Percentiles rank a stretch among this genome's conserved stretches.
These are phyloP conservation scores for Oscheius sp. DNA, from an alignment of 2,888 invertebrate genomes.

Conservation along the genomic window DNA sequence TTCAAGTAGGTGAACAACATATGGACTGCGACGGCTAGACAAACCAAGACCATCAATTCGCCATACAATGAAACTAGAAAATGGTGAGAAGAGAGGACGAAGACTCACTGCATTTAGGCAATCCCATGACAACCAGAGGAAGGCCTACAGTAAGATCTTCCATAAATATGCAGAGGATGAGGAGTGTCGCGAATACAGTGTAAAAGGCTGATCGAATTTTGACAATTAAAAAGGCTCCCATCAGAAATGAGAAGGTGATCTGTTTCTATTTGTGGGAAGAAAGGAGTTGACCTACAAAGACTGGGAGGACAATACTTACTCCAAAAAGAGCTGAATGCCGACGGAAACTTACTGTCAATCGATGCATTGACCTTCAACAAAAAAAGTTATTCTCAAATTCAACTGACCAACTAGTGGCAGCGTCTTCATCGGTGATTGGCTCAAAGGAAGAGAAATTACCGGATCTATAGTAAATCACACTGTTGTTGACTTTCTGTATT, in stretches of 20 bases:
- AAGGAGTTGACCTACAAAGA: slow-evolving; percentile 26
- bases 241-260: neutral
- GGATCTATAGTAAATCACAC: slow-evolving; percentile 47
- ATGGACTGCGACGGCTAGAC: slow-evolving; percentile 6
- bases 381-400: neutral
- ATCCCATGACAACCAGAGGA: slow-evolving; percentile 9
- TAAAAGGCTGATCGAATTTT: neutral
- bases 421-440: slow-evolving; percentile 46
- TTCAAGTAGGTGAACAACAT: neutral
- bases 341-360: slow-evolving; percentile 35
- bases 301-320: slow-evolving; percentile 36
- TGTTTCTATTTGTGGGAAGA: neutral
- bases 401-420: slow-evolving; percentile 39
- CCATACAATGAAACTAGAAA: slow-evolving; percentile 14
- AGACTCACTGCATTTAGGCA: slow-evolving; percentile 10
- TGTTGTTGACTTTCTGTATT: slow-evolving; percentile 45
- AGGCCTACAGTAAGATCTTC: slow-evolving; percentile 11
- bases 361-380: slow-evolving; percentile 34
- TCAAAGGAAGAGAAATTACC: slow-evolving; percentile 34
- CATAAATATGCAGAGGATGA: slow-evolving; percentile 10
- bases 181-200: neutral
- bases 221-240: neutral
- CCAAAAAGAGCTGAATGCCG: slow-evolving; percentile 40
- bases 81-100: neutral
- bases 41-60: slow-evolving; percentile 8